phyloP scores from a whole-genome alignment of 2,888 invertebrate species.

The Agrotis exclamationis region DNA sequence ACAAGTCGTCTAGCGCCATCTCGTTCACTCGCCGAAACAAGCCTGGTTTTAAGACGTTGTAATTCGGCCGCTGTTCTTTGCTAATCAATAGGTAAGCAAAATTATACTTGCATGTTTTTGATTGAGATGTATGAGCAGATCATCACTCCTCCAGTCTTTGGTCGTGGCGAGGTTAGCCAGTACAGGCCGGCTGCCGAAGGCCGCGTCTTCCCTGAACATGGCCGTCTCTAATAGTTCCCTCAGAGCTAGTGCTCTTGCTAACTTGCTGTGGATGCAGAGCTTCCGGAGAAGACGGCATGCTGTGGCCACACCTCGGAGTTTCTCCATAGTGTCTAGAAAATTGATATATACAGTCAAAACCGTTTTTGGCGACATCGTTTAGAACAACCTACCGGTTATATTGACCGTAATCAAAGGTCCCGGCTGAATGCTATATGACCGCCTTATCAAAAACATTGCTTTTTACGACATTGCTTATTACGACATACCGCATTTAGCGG shows the following conservation, averaged over 20 bases:
- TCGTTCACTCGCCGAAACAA: too few species aligned
- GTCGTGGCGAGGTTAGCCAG: slow-evolving; percentile 81
- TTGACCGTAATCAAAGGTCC: too few species aligned
- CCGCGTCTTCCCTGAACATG: slow-evolving; percentile 92
- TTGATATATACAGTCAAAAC: too few species aligned
- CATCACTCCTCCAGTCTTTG: slow-evolving; percentile 76
- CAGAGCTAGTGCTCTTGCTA: slow-evolving; percentile 94
- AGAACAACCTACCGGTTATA: too few species aligned
- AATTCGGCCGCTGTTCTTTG: too few species aligned
- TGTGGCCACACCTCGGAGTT: slow-evolving; percentile 92
- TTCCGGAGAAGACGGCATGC: slow-evolving; percentile 92
- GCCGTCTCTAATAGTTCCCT: slow-evolving; percentile 94
- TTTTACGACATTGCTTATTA: too few species aligned
- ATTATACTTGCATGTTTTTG: slow-evolving; percentile 93
- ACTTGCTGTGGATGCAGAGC: slow-evolving; percentile 92
- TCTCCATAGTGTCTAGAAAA: slow-evolving; percentile 91
- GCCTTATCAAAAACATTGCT: too few species aligned
- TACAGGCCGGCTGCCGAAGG: slow-evolving; percentile 93
- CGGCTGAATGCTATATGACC: too few species aligned
- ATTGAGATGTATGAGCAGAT: slow-evolving; percentile 92
- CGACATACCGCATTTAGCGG: too few species aligned
- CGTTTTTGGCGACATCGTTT: too few species aligned
- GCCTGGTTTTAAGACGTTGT: too few species aligned
- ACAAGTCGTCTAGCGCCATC: too few species aligned
- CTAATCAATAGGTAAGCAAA: neutral